These are phyloP conservation scores for Nannoperca australis DNA, from an alignment of 2,797 vertebrate species.

Conservation along the genomic window DNA sequence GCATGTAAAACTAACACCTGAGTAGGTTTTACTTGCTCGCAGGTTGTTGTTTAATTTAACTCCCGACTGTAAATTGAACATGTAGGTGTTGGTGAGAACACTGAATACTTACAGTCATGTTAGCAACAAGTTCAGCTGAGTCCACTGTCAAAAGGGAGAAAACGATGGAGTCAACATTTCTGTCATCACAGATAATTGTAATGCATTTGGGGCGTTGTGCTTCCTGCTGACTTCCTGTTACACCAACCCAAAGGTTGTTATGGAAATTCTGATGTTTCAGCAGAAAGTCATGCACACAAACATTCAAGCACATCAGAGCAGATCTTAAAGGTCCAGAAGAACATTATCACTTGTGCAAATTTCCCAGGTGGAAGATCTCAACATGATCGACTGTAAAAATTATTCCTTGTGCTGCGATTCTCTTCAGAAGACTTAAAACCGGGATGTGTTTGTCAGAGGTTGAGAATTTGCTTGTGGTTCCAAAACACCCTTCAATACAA, in stretches of 20 bases:
- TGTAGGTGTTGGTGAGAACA: neutral
- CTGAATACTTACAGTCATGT: slow-evolving; percentile 82
- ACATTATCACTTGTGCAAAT: too few relatives aligned
- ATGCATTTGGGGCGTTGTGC: too few relatives aligned
- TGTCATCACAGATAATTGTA: too few relatives aligned
- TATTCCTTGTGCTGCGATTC: too few relatives aligned
- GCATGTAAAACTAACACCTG: too few relatives aligned
- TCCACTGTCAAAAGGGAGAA: slow-evolving; percentile 73
- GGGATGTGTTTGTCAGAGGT: neutral
- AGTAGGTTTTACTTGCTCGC: neutral
- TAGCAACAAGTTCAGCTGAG: slow-evolving; percentile 78
- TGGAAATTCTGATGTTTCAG: too few relatives aligned
- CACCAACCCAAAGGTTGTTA: neutral
- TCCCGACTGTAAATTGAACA: neutral
- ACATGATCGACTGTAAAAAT: too few relatives aligned
- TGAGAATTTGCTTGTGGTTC: neutral
- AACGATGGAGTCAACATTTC: neutral
- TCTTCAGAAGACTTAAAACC: too few relatives aligned
- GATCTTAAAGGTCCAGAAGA: too few relatives aligned
- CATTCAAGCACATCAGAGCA: too few relatives aligned
- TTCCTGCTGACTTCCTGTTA: neutral
- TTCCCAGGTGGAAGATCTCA: too few relatives aligned
- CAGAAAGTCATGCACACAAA: too few relatives aligned
- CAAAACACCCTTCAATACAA: neutral
- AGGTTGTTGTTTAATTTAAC: neutral